Evolutionary conservation across 2,888 invertebrate species (phyloP).

Genomic region (Leucania comma): DNA sequence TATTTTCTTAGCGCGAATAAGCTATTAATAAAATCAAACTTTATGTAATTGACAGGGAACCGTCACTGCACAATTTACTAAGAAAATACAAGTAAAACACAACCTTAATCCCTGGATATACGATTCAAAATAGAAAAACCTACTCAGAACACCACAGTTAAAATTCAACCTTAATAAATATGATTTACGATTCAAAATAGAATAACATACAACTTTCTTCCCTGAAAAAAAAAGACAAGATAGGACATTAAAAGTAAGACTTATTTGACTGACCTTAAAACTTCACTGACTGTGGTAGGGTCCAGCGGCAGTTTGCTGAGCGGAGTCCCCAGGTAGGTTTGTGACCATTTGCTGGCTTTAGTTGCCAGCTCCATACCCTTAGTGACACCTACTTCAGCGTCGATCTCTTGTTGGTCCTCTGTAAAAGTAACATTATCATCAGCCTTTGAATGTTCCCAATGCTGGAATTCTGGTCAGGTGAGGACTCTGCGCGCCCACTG

Average conservation of each 20-base stretch:
- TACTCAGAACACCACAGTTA: no score
- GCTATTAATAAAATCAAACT: no score
- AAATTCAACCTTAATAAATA: no score
- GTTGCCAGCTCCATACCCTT: conserved; percentile 93
- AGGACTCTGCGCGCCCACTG: no score
- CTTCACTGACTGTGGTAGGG: conserved; percentile 97
- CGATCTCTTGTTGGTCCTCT: conserved; percentile 82
- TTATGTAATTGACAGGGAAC: no score
- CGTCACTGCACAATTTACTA: no score
- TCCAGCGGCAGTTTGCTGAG: conserved; percentile 95
- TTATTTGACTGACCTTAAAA: conserved; percentile 91
- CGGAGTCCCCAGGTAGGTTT: conserved; percentile 93
- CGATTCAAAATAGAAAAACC: not conserved
- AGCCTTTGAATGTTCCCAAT: no score
- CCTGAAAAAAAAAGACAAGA: not conserved
- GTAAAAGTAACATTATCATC: conserved; percentile 28
- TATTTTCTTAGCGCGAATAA: no score
- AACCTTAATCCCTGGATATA: not conserved
- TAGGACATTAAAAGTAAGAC: not conserved
- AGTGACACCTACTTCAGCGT: conserved; percentile 87
- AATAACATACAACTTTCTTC: no score
- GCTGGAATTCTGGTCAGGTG: no score
- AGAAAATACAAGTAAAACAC: no score
- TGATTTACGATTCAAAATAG: no score
- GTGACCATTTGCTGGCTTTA: conserved; percentile 93